These are phyloP conservation scores for Smittia aterrima DNA, from an alignment of 2,888 invertebrate genomes.

Conservation along the genomic window DNA sequence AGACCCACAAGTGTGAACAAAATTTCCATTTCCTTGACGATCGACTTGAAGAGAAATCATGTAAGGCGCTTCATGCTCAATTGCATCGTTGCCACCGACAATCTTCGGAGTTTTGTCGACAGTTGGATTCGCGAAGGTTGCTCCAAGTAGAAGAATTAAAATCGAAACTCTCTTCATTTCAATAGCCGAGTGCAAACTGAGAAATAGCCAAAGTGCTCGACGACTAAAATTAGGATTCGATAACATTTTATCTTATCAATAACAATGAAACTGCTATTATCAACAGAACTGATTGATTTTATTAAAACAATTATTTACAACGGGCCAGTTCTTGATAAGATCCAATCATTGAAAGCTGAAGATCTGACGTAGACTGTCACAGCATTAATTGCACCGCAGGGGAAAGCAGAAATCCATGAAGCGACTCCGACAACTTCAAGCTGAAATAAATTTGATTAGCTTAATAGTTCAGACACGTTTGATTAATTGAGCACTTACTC, in stretches of 20 bases:
- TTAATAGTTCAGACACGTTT: no score
- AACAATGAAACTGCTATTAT: no score
- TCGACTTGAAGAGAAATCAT: not conserved
- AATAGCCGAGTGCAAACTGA: not conserved
- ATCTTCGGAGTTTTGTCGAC: not conserved
- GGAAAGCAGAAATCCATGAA: conserved; percentile 10
- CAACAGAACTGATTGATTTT: no score
- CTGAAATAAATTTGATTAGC: not conserved
- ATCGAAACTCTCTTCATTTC: not conserved
- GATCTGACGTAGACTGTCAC: not conserved
- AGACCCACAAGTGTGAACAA: not conserved
- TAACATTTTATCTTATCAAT: no score
- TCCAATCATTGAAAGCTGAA: conserved; percentile 19
- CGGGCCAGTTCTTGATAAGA: not conserved
- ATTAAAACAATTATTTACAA: not conserved
- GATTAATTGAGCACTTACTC: no score
- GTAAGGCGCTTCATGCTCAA: not conserved
- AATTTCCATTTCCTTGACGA: not conserved
- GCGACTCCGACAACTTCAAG: conserved; percentile 8
- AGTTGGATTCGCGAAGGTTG: not conserved
- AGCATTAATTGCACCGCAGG: conserved; percentile 12
- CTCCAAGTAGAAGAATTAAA: not conserved
- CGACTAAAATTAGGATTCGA: no score
- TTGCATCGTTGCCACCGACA: not conserved
- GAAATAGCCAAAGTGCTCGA: no score